Base-by-base conservation (phyloP, 2,888 invertebrate species). In the Netelia fuscicornis region DNA sequence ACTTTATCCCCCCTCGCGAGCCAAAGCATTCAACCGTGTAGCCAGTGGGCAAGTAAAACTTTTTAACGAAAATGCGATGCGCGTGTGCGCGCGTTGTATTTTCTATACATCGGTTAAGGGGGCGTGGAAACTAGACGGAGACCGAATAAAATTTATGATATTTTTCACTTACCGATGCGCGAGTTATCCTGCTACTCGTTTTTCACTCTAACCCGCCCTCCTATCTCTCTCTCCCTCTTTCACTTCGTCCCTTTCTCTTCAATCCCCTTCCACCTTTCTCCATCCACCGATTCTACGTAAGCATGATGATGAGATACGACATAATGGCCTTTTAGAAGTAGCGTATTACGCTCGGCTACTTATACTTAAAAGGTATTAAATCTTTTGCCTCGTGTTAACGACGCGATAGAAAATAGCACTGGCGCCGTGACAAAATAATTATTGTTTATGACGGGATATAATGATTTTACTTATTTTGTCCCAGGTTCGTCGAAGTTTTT, bases 71-170 rank as follows among this genome's bases (percentile, higher is more conserved):
- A 64, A 37, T 42, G 70, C 78, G 37, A 30, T 54, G 56, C 65
- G 30, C 65, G 37, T 54, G 20, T 58, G 30, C 37, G 65, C 64
- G 68, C 37, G 67, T 30, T 70, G 67, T 68, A 17, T 71, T 25
- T 37, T 60, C 62, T 56, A 58, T 13, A 13, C 58, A 20, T 30
- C 62, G 65, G 56, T 64, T 37, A 58, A 10, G 54, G 68, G 64
- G 67, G 72, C 75, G 82, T 65, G 71, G 68, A 67, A 76, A 62
- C 37, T 75, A 52, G 74, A 81, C 48, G 81, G 79, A 71, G 81
- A 71, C 54, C 58, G 81, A 78, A 86, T 86, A 62, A 81, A 87
- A 87, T 86, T 86, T 85, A 87, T 86, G 81, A 86, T 87, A 86
- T 87, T 86, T 86, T 83, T 85, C 83, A 77, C 79, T 86, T 77